These are phyloP conservation scores for Procavia capensis DNA, from an alignment of 2,113 vertebrate species.

Conservation along the genomic window DNA sequence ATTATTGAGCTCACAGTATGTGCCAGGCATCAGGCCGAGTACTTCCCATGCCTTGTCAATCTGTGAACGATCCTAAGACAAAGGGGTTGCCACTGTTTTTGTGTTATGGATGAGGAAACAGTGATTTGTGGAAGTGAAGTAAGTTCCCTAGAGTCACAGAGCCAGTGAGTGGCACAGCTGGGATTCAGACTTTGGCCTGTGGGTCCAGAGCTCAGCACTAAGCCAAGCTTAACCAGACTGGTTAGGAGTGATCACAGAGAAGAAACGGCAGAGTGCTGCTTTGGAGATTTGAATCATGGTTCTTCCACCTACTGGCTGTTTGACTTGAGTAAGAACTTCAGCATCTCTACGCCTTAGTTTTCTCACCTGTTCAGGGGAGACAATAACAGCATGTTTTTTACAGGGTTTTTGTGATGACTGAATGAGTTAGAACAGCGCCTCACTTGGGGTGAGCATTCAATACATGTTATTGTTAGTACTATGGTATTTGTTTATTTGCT, in stretches of 20 bases:
- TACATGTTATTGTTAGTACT: background rate
- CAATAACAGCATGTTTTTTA: background rate
- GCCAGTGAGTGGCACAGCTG: background rate
- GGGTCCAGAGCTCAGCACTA: background rate
- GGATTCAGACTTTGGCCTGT: background rate
- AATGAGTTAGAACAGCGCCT: background rate
- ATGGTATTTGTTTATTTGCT: background rate
- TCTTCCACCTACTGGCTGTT: background rate
- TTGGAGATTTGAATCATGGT: background rate
- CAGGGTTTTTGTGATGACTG: background rate
- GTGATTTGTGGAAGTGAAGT: background rate
- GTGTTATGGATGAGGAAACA: background rate
- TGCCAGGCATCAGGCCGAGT: background rate
- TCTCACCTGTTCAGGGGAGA: background rate
- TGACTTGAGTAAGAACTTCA: background rate
- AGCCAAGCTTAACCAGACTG: background rate
- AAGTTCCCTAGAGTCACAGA: background rate
- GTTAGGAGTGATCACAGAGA: background rate
- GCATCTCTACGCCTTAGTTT: background rate
- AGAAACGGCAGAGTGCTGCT: background rate
- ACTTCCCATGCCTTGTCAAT: too few species aligned
- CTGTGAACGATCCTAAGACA: rapidly evolving
- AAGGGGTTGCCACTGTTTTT: background rate
- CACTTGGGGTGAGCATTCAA: background rate
- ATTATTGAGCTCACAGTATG: rapidly evolving